Conservation (phyloP, 2,797 vertebrate species). For the Leontopithecus rosalia region DNA sequence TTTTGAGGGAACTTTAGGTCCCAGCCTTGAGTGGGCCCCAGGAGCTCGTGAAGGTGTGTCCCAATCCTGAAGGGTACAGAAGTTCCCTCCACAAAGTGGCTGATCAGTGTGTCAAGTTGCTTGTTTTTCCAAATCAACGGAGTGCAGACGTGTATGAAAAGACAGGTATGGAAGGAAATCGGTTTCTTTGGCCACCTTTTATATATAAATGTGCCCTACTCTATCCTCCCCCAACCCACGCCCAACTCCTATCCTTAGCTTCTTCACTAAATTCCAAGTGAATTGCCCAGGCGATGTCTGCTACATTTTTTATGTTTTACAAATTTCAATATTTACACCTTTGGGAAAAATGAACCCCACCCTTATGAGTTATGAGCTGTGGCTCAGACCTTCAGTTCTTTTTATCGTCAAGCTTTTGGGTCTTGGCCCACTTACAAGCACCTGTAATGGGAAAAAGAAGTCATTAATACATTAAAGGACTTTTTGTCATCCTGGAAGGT, state of each 20-base stretch:
- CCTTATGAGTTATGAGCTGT: not conserved
- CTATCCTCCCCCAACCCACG: accelerated
- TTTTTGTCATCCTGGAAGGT: constrained; percentile 15
- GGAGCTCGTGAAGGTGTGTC: not conserved
- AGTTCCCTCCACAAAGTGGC: not conserved
- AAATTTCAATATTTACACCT: constrained; percentile 58
- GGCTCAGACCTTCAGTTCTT: constrained; percentile 55
- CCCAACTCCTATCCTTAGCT: not conserved
- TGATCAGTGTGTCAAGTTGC: not conserved
- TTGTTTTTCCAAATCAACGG: not conserved
- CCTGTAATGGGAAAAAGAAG: not conserved
- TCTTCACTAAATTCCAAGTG: constrained; percentile 6
- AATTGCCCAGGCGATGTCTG: not conserved
- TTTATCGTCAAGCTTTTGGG: constrained; percentile 18
- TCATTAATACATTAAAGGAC: not conserved
- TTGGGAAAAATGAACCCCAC: constrained; percentile 63
- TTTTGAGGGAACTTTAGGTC: not conserved
- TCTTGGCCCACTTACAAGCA: not conserved
- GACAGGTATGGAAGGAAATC: not conserved
- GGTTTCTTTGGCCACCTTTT: not conserved
- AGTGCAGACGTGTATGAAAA: not conserved
- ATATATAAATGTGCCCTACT: accelerated
- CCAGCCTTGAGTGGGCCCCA: not conserved
- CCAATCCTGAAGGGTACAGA: not conserved
- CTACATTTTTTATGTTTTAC: constrained; percentile 65